Conservation (phyloP, 2,888 invertebrate genomes). For the Drosophila dives region DNA sequence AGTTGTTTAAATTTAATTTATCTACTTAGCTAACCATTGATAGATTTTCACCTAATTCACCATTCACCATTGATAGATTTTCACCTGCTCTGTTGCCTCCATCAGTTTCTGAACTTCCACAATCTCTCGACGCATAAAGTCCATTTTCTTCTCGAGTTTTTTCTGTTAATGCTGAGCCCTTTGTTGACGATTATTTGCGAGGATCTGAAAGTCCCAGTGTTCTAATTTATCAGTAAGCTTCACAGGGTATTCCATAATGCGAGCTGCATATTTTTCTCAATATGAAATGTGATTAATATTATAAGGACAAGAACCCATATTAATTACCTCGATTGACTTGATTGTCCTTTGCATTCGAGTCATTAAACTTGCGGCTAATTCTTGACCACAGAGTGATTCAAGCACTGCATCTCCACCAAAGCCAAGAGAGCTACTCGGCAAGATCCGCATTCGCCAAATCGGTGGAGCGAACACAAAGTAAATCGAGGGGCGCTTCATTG, state of each 20-base stretch:
- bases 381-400: slow-evolving; percentile 2
- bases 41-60: neutral
- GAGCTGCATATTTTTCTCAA: slow-evolving; percentile 21
- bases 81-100: neutral
- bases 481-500: slow-evolving; percentile 36
- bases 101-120: slow-evolving; percentile 12
- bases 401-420: slow-evolving; percentile 22
- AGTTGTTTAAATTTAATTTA: fast-evolving
- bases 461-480: slow-evolving; percentile 28
- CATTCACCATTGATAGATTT: neutral
- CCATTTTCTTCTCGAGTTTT: slow-evolving; percentile 3
- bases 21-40: no score
- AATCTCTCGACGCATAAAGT: slow-evolving; percentile 32
- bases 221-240: slow-evolving; percentile 11
- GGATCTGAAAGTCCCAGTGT: slow-evolving; percentile 17
- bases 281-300: neutral
- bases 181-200: neutral
- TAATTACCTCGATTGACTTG: slow-evolving; percentile 19
- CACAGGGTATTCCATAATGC: neutral
- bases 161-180: slow-evolving; percentile 6
- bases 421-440: slow-evolving; percentile 10
- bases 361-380: slow-evolving; percentile 15
- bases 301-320: neutral
- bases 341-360: neutral
- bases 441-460: slow-evolving; percentile 12